phyloP scores from a whole-genome alignment of 2,888 invertebrate genomes.

The Polietes domitor region DNA sequence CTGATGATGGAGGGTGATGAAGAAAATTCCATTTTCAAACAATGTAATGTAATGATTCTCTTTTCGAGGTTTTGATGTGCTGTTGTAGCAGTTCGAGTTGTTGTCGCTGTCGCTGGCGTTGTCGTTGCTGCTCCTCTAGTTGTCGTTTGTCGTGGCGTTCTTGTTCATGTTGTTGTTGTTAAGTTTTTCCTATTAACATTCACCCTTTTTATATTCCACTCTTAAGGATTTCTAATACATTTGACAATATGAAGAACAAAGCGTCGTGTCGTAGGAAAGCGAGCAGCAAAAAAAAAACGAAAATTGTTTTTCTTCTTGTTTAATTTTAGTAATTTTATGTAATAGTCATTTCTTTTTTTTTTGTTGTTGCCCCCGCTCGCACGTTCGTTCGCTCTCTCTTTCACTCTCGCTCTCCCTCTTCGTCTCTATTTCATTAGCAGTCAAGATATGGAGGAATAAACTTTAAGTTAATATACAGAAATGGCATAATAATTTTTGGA shows the following conservation, averaged over 20 bases:
- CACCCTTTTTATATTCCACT: conserved; percentile 52
- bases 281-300: conserved; percentile 63
- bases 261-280: not conserved
- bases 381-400: conserved; percentile 46
- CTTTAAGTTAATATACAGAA: conserved; percentile 68
- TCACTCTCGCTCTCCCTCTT: not conserved
- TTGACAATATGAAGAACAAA: conserved; percentile 45
- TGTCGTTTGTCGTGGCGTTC: too few relatives aligned
- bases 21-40: conserved; percentile 39
- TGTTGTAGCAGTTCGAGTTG: conserved; percentile 19
- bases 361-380: conserved; percentile 53
- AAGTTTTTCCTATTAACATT: conserved; percentile 58
- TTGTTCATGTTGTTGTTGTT: conserved; percentile 6
- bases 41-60: conserved; percentile 46
- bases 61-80: conserved; percentile 46
- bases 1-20: not conserved
- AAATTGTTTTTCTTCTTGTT: conserved; percentile 76
- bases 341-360: conserved; percentile 56
- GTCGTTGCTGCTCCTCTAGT: not conserved
- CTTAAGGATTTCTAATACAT: conserved; percentile 24
- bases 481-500: conserved; percentile 62
- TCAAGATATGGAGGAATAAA: conserved; percentile 56
- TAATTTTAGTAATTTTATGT: conserved; percentile 77
- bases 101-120: not conserved
- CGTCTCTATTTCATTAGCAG: conserved; percentile 42